Evolutionary conservation across 2,113 vertebrate genomes (phyloP).

Genomic region (Rhea americana): DNA sequence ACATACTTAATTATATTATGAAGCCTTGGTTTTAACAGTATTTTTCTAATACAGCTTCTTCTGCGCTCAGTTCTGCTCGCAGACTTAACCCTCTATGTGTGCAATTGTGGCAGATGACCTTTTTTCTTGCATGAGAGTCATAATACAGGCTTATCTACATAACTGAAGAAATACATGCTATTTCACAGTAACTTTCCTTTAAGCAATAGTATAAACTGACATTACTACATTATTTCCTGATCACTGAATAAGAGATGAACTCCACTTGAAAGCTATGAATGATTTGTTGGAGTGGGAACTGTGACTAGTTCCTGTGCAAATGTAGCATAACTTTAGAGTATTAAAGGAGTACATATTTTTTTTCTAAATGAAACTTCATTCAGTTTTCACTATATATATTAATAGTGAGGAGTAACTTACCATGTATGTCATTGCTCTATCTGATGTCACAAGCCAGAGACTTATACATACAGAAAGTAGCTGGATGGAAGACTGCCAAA

Average conservation of each 20-base stretch:
- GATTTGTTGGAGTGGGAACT: conserved; percentile 11
- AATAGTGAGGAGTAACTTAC: background rate
- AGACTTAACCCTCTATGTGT: background rate
- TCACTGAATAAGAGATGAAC: background rate
- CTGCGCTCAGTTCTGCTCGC: background rate
- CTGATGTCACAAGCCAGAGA: background rate
- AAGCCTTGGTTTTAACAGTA: background rate
- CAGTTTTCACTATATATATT: background rate
- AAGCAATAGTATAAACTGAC: background rate
- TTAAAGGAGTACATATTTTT: background rate
- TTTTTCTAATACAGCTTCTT: background rate
- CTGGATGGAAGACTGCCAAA: conserved; percentile 8
- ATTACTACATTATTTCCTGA: background rate
- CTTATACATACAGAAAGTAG: background rate
- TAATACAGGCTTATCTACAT: background rate
- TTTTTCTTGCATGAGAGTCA: background rate
- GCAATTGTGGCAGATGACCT: background rate
- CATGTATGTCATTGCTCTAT: background rate
- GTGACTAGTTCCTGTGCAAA: conserved; percentile 20
- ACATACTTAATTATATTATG: background rate
- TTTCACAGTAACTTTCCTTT: background rate
- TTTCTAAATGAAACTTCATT: background rate
- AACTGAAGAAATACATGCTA: background rate
- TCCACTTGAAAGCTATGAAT: background rate
- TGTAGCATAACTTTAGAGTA: background rate